Conservation (phyloP, 2,113 vertebrate genomes). For the Pagrus major region DNA sequence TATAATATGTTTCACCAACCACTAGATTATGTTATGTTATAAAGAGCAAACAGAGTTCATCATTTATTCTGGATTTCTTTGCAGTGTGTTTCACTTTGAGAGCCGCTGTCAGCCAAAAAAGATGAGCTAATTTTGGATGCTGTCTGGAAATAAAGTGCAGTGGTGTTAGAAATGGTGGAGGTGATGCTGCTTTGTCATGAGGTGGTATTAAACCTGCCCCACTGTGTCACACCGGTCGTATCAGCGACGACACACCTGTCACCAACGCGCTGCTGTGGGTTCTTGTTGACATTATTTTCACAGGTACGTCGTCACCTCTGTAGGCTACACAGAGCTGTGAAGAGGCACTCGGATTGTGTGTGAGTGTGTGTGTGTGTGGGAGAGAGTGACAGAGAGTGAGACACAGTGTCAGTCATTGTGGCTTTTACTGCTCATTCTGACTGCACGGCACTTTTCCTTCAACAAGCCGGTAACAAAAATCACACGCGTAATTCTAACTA, state of each 20-base stretch:
- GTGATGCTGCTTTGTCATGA: background rate
- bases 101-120: background rate
- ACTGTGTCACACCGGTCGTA: background rate
- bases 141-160: background rate
- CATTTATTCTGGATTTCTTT: background rate
- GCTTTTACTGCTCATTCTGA: background rate
- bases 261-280: background rate
- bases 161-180: background rate
- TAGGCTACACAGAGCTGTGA: constrained; percentile 11
- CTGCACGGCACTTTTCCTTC: too few species aligned
- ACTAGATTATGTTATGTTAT: too few species aligned
- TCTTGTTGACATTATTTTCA: constrained; percentile 11
- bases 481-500: too few species aligned
- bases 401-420: background rate
- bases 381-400: background rate
- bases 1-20: background rate
- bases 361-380: background rate
- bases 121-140: background rate
- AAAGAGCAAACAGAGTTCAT: background rate
- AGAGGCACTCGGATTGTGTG: background rate
- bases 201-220: background rate
- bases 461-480: background rate
- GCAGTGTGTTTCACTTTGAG: background rate
- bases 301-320: background rate
- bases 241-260: background rate